A percentile compares a stretch with the other conserved stretches of the same genome.
phyloP scores from a whole-genome alignment of 2,888 invertebrate genomes.

The Polylopha cassiicola region DNA sequence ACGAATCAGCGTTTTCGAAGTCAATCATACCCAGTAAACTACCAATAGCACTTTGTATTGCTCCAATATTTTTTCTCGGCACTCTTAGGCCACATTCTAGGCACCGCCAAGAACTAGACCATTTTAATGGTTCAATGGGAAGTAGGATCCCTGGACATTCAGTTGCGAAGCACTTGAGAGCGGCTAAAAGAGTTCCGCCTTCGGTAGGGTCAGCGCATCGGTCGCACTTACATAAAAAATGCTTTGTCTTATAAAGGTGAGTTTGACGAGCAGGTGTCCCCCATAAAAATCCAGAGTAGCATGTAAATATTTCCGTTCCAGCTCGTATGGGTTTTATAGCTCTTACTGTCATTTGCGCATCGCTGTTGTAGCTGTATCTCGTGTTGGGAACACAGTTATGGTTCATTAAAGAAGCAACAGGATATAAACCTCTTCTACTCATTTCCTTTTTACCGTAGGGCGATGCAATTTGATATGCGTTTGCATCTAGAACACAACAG shows the following conservation, averaged over 20 bases:
- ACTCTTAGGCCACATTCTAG: slow-evolving; percentile 69
- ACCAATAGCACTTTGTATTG: slow-evolving; percentile 71
- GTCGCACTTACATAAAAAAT: slow-evolving; percentile 81
- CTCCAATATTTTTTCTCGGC: slow-evolving; percentile 68
- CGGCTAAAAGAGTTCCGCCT: slow-evolving; percentile 77
- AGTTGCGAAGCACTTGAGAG: slow-evolving; percentile 73
- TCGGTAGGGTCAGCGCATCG: slow-evolving; percentile 83
- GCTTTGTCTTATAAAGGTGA: slow-evolving; percentile 80
- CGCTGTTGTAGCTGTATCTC: slow-evolving; percentile 76
- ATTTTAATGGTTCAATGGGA: slow-evolving; percentile 74
- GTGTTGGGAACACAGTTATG: slow-evolving; percentile 84
- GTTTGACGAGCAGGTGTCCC: slow-evolving; percentile 80
- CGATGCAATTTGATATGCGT: slow-evolving; percentile 80
- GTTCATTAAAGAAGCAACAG: slow-evolving; percentile 81
- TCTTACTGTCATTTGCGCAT: slow-evolving; percentile 77
- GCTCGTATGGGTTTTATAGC: slow-evolving; percentile 77
- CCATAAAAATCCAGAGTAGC: slow-evolving; percentile 82
- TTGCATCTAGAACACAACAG: slow-evolving; percentile 80
- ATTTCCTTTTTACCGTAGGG: slow-evolving; percentile 62
- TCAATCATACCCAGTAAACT: slow-evolving; percentile 72
- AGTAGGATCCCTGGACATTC: slow-evolving; percentile 75
- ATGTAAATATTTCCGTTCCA: slow-evolving; percentile 80
- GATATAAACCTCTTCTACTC: slow-evolving; percentile 80
- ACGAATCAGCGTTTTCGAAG: slow-evolving; percentile 66
- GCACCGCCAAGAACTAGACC: slow-evolving; percentile 78